Conservation (phyloP, 2,797 vertebrate genomes). For the Chelidonichthys spinosus region DNA sequence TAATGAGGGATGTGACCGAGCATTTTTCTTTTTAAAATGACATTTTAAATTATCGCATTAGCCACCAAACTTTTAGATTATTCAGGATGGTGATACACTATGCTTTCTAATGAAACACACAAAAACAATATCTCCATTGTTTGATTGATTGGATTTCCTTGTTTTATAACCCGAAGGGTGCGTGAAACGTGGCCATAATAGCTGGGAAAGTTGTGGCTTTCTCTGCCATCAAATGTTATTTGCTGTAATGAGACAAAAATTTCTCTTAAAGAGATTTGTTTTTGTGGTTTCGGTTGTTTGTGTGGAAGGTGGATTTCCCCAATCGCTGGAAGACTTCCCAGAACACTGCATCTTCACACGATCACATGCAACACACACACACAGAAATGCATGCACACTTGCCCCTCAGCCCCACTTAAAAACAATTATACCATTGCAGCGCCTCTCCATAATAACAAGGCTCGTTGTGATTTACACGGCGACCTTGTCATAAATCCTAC, state of each 20-base stretch:
- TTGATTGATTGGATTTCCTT: conserved; percentile 37
- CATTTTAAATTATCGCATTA: not conserved
- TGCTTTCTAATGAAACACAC: not conserved
- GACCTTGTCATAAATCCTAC: conserved; percentile 59
- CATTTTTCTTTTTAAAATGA: not conserved
- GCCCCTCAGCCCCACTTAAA: conserved; percentile 66
- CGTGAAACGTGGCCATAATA: conserved; percentile 55
- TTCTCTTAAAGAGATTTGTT: conserved; percentile 65
- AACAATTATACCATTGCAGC: conserved; percentile 74
- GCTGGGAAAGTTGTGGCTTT: conserved; percentile 64
- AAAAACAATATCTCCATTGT: not conserved
- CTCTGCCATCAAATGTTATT: conserved; percentile 61
- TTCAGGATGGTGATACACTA: no score
- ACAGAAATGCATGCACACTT: conserved; percentile 27
- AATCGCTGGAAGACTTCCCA: conserved; percentile 74
- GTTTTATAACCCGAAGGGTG: conserved; percentile 44
- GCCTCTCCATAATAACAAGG: conserved; percentile 73
- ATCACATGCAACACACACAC: conserved; percentile 57
- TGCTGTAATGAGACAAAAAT: conserved; percentile 62
- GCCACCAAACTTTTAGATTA: no score
- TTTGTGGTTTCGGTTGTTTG: conserved; percentile 69
- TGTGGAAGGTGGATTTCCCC: conserved; percentile 73
- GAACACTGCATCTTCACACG: conserved; percentile 60
- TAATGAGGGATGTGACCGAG: not conserved
- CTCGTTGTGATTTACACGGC: conserved; percentile 66